Evolutionary conservation across 2,797 vertebrate species (phyloP), one percentile per base, ranked within the genome.

Genomic region (Harpagifer antarcticus): DNA sequence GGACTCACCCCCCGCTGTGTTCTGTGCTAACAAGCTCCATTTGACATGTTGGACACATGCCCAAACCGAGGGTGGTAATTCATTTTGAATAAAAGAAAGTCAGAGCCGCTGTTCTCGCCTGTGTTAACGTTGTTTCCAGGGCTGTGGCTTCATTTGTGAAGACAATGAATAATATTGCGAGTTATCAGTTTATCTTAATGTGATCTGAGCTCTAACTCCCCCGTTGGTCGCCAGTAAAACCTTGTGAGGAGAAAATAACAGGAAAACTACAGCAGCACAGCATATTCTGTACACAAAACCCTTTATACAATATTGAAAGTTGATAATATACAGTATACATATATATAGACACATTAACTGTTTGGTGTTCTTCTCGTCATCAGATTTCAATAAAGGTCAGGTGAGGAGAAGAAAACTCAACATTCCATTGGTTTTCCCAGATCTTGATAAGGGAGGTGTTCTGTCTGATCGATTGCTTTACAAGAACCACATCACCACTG

Each of bases 1-100:
- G 27, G 4, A 27, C 27, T 27, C 27, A 57, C 58, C 76, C 76
- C 76, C 50, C 56, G 53, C 71, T 67, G 71, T 31, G 75, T 40
- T 48, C 57, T 44, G 59, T 63, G 79, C 84, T 91, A 88, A 91
- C 86, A 87, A 88, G 83, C 86, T 85, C 65, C 78, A 17, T 4
- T 49, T 79, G 76, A 66, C 79, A 54, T 81, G 77, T 82, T 65
- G 77, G 66, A 85, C 72, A 84, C 72, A 60, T 71, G 70, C 71
- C 80, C 86, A 71, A 85, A 52, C 82, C 60, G 58, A 84, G 71
- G 68, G 67, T 54, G 81, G 71, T 50, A 49, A 67, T 64, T 72
- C 42, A 67, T 55, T 74, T 72, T 33, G 33, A 86, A 79, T 62
- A 55, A 57, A 78, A 60, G 49, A 19, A 56, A 76, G 56, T 15